Evolutionary conservation across 2,113 vertebrate genomes (phyloP).

Genomic region (Hypomesus transpacificus): DNA sequence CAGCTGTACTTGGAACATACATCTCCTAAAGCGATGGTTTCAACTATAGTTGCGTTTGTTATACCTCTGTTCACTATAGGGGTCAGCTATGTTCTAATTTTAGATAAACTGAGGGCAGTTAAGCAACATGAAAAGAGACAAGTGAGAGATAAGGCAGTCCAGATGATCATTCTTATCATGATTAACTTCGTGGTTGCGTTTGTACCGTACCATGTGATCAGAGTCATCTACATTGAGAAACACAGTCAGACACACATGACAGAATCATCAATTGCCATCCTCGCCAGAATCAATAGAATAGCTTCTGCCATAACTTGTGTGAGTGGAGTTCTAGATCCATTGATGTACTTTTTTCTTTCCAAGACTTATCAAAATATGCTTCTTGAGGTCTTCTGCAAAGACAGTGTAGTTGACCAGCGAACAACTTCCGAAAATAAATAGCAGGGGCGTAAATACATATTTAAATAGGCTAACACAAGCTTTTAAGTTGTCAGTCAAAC

Average conservation of each 20-base stretch:
- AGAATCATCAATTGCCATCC: background rate
- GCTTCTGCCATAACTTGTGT: constrained; percentile 72
- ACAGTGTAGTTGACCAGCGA: background rate
- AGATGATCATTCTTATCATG: constrained; percentile 63
- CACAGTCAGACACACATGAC: background rate
- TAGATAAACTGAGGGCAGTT: constrained; percentile 53
- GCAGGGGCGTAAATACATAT: background rate
- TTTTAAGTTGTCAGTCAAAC: too few relatives aligned
- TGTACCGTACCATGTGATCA: constrained; percentile 69
- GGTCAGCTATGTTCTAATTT: constrained; percentile 62
- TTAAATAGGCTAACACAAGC: too few relatives aligned
- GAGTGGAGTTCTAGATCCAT: constrained; percentile 66
- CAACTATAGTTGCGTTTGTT: constrained; percentile 59
- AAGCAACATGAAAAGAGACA: constrained; percentile 31
- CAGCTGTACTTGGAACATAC: constrained; percentile 66
- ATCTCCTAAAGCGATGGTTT: constrained; percentile 51
- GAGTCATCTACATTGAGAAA: constrained; percentile 60
- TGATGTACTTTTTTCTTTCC: constrained; percentile 74
- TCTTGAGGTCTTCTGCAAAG: constrained; percentile 52
- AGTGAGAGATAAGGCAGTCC: constrained; percentile 58
- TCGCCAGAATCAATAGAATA: constrained; percentile 60
- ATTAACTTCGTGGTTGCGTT: constrained; percentile 68
- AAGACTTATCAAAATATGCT: constrained; percentile 52
- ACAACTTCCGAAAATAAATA: constrained; percentile 6
- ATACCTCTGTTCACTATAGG: constrained; percentile 59